A percentile compares a stretch with the other conserved stretches of the same genome.
Evolutionary conservation across 30 jellyfish, hydroid and myxozoan species (phyloP).

Genomic region (Aurelia aurita): DNA sequence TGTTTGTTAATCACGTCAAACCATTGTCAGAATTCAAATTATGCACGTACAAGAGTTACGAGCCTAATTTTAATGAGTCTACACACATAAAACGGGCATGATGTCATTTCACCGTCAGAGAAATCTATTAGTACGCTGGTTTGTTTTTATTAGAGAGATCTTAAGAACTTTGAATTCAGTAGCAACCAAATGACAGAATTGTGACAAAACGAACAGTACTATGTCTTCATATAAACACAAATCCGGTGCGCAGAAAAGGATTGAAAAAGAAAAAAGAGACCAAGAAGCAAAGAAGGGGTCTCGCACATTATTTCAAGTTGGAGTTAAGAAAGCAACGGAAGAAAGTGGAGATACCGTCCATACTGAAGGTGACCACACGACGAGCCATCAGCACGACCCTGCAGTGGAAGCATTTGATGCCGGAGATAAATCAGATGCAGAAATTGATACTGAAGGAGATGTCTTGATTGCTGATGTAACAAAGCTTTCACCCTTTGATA

Average conservation of each 20-base stretch:
- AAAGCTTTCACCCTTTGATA: slow-evolving; percentile 37
- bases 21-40: too few relatives aligned
- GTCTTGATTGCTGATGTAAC: background rate
- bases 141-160: too few relatives aligned
- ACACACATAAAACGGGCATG: too few relatives aligned
- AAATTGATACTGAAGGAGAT: background rate
- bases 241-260: slow-evolving; percentile 60
- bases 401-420: slow-evolving; percentile 9
- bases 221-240: slow-evolving; percentile 43
- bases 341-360: background rate
- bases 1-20: too few relatives aligned
- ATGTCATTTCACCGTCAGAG: too few relatives aligned
- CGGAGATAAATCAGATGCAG: slow-evolving; percentile 9
- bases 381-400: background rate
- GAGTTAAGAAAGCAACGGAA: background rate
- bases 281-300: slow-evolving; percentile 21
- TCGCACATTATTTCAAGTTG: slow-evolving; percentile 40
- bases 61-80: too few relatives aligned
- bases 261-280: slow-evolving; percentile 14
- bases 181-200: too few relatives aligned
- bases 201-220: background rate
- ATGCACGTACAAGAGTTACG: too few relatives aligned
- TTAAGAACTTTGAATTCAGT: too few relatives aligned
- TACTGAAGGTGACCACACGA: background rate
- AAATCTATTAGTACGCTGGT: too few relatives aligned